Base-by-base conservation (phyloP, 92 coral and sea anemone genomes). In the Meandrina meandrites region DNA sequence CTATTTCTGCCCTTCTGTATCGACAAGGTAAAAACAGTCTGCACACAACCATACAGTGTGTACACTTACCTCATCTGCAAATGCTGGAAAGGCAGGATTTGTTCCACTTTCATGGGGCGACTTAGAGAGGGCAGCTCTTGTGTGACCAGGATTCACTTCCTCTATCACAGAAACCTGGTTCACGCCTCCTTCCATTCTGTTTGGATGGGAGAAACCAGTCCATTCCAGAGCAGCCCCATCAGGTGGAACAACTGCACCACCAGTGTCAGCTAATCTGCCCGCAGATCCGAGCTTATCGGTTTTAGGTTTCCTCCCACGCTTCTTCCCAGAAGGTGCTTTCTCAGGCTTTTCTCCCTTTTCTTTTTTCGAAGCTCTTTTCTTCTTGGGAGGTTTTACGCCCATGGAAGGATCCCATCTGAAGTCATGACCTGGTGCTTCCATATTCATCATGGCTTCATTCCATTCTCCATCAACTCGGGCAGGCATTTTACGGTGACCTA, bases 281-380 rank as follows among this genome's bases (percentile, higher is more conserved):
- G 98, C 99, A 93, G 97, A 92, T 91, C 97, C 98, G 95, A 96
- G 93, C 94, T 96, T 95, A 87, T 88, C 95, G 84, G 94, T 84
- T 93, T 93, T 97, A 54, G 98, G 96, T 82, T 97, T 97, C 75
- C 99, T 96, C 35, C 96, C 98, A 82, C 98, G 91, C 89, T 89
- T 92, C 76, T 92, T 92, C 88, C 89, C 94, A 71, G 93, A 62
- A 1, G 90, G 76, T 19, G 94, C 90, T 75, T 95, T 95, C n/a
- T 95, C 99, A 80, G 96, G 89, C 83, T 94, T 96, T 21, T 96
- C 98, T 66, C 93, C 94, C 74, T 96, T 97, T 75, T 95, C 94
- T 82, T 94, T 91, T 87, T 90, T 90, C 18, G 86, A 90, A 73
- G 90, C 84, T 81, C 94, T 57, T 72, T 97, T 92, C 93, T 97